Conservation (phyloP, 2,888 invertebrate species). For the Sinhomidia bicolor region DNA sequence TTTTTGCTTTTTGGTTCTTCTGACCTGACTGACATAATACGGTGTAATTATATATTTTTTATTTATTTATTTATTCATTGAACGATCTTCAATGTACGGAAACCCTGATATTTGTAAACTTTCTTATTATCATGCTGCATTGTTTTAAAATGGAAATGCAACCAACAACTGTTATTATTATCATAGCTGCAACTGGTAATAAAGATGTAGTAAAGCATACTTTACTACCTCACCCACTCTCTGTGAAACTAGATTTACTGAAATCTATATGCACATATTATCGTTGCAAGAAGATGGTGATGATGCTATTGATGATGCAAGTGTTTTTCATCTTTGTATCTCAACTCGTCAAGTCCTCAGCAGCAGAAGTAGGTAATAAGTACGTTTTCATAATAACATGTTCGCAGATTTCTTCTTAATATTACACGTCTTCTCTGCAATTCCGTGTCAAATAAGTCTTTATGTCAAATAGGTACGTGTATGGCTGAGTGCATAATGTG, state of each 20-base stretch:
- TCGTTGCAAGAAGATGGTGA: neutral
- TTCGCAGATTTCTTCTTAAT: neutral
- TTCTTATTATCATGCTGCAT: slow-evolving; percentile 22
- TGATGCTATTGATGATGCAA: slow-evolving; percentile 2
- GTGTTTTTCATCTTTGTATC: neutral
- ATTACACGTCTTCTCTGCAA: neutral
- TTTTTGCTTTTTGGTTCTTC: neutral
- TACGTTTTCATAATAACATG: no score
- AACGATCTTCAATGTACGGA: neutral
- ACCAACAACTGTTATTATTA: neutral
- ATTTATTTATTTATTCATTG: neutral
- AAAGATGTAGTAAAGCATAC: neutral
- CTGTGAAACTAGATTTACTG: slow-evolving; percentile 8
- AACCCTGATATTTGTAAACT: neutral
- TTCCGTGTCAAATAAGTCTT: slow-evolving; percentile 12
- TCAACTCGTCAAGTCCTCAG: neutral
- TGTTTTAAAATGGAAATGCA: slow-evolving; percentile 61
- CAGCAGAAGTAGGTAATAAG: neutral
- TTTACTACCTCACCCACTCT: neutral
- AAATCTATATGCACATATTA: neutral
- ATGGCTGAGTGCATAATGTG: no score
- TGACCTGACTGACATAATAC: slow-evolving; percentile 44
- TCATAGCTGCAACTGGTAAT: neutral
- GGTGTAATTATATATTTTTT: neutral
- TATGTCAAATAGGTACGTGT: no score